Conservation (phyloP, 2,888 invertebrate species). For the Pherbina coryleti region DNA sequence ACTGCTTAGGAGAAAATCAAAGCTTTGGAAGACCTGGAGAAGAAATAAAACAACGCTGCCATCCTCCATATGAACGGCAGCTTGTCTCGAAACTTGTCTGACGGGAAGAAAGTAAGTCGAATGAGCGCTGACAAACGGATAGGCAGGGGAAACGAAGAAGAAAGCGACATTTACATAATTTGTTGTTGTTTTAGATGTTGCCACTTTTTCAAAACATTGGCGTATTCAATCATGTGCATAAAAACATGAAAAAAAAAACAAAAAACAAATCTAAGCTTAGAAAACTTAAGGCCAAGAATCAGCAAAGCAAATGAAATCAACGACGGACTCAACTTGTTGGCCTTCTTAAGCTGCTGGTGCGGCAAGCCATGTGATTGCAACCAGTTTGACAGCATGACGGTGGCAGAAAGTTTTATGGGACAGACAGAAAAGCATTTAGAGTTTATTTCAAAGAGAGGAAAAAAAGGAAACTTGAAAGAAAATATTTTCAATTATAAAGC, state of each 20-base stretch:
- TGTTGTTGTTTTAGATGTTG: not conserved
- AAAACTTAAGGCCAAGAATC: conserved; percentile 17
- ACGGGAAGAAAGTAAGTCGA: conserved; percentile 15
- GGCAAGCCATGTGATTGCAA: conserved; percentile 27
- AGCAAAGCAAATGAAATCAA: not conserved
- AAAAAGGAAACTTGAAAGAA: not conserved
- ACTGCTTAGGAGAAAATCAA: not conserved
- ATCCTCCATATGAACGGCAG: not conserved
- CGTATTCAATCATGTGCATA: not conserved
- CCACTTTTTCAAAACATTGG: not conserved
- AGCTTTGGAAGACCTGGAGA: not conserved
- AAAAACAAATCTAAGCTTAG: not conserved
- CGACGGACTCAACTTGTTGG: conserved; percentile 11
- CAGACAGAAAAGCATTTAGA: not conserved
- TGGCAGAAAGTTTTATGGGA: not conserved
- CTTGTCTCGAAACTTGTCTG: conserved; percentile 12
- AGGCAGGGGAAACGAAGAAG: not conserved
- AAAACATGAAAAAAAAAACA: conserved; percentile 7
- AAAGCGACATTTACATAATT: not conserved
- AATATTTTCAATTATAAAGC: not conserved
- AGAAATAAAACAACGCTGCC: not conserved
- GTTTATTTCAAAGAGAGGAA: not conserved
- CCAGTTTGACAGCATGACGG: conserved; percentile 20
- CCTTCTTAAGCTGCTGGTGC: conserved; percentile 25
- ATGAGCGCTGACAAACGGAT: not conserved